A percentile compares a stretch with the other conserved stretches of the same genome.
phyloP scores from a whole-genome alignment of 2,797 vertebrate genomes.

The Mustela erminea region DNA sequence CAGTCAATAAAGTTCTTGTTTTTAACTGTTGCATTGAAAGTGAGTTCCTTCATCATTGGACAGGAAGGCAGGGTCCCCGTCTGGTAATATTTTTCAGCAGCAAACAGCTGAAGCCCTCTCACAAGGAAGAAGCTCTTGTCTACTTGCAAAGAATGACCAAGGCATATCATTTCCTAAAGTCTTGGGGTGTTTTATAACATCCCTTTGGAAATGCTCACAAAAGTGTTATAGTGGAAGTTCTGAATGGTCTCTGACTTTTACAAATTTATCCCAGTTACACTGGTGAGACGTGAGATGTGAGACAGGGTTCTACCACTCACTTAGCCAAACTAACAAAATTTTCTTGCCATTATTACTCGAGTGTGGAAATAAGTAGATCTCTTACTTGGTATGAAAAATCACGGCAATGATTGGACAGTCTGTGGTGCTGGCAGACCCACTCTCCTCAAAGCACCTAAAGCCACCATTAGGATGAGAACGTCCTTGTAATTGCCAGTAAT shows the following conservation, averaged over 20 bases:
- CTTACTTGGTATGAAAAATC: constrained; percentile 23
- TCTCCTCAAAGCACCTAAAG: neutral
- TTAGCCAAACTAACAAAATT: neutral
- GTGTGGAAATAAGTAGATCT: neutral
- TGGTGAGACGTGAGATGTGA: neutral
- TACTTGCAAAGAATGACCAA: neutral
- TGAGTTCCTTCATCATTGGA: neutral
- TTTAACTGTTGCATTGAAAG: neutral
- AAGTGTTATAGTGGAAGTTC: neutral
- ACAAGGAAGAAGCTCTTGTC: neutral
- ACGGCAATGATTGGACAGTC: neutral
- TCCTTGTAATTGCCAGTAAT: neutral
- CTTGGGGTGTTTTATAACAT: neutral
- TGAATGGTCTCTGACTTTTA: neutral
- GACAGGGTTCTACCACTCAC: neutral
- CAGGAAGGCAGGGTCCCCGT: neutral
- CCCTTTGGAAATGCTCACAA: neutral
- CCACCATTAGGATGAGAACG: neutral
- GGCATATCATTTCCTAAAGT: neutral
- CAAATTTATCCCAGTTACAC: neutral
- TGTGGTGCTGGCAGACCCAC: neutral
- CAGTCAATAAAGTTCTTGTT: neutral
- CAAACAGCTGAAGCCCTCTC: neutral
- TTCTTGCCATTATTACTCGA: neutral
- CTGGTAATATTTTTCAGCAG: neutral